Base-by-base conservation (phyloP, 2,888 invertebrate genomes). In the Itoplectis maculator region DNA sequence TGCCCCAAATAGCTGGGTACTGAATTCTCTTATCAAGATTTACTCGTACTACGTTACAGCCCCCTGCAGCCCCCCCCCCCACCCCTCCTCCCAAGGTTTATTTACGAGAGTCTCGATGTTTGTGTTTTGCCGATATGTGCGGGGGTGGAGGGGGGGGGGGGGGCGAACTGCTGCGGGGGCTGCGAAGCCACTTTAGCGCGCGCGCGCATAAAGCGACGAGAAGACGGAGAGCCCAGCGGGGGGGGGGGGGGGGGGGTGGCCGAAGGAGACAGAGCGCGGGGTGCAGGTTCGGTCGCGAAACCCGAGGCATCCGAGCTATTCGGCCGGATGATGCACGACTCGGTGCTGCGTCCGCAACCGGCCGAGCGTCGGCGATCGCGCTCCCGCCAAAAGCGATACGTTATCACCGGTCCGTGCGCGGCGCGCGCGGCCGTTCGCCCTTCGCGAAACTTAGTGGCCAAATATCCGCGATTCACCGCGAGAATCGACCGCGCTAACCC, bases 281-380 rank as follows among this genome's bases (percentile, higher is more conserved):
- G 29, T 5, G 56, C 35, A 6, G 35, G 40, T 29, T 56, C 61
- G 72, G 65, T 68, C 59, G 47, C 86, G 84, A 82, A 84, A 87
- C 87, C 89, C 87, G 82, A 87, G 88, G 88, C 87, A 88, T 90
- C 86, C 88, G 85, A 87, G 88, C 86, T 88, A 90, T 90, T 90
- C 87, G 87, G 86, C 83, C 78, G 88, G 87, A 90, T 89, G 90
- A 90, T 90, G 88, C 88, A 89, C 88, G 87, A 40, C 59, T 11
- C 66, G 56, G 49, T 73, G 49, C 73, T 37, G 66, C 74, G 29
- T 82, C 84, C 84, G 84, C 85, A 87, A 88, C 88, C 86, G 87
- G 86, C 85, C 65, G 85, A 84, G 20, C 45, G 51, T 13, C 29
- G 18, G 66, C 23, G 77, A 79, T 79, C 65, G 79, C 87, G 86